These are phyloP conservation scores for Ceratitis capitata DNA, from an alignment of 1,140 invertebrate genomes.

Conservation along the genomic window DNA sequence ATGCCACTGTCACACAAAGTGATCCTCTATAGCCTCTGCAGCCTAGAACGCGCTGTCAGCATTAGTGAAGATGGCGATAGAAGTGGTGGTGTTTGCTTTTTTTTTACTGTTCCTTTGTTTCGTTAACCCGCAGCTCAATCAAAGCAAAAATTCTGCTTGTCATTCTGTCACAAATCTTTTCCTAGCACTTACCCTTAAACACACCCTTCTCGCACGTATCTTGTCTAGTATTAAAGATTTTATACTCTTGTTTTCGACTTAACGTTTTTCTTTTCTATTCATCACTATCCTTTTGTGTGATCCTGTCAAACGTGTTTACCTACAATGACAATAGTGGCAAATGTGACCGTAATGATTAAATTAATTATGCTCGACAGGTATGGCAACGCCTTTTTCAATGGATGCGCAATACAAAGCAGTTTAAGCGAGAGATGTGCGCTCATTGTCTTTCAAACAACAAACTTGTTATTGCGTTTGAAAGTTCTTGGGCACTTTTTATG, in stretches of 20 bases:
- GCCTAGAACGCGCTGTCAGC: neutral
- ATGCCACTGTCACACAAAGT: neutral
- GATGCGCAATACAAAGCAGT: neutral
- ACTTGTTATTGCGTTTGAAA: neutral
- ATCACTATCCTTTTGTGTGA: neutral
- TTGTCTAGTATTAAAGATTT: neutral
- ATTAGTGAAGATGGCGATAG: neutral
- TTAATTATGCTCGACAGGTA: slow-evolving; percentile 40
- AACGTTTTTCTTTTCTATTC: neutral
- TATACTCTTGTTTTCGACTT: neutral
- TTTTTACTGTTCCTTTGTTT: neutral
- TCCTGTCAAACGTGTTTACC: slow-evolving; percentile 25
- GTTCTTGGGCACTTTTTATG: neutral
- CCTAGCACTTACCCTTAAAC: neutral
- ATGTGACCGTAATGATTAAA: slow-evolving; percentile 38
- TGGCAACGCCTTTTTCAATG: slow-evolving; percentile 32
- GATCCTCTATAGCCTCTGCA: neutral
- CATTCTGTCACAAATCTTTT: neutral
- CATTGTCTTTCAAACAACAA: neutral
- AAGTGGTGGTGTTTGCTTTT: no score
- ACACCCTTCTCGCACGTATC: neutral
- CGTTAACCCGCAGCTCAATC: neutral
- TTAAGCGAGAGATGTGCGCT: neutral
- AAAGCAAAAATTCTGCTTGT: neutral
- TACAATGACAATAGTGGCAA: neutral